phyloP scores from a whole-genome alignment of 2,113 vertebrate genomes.

The Campylorhamphus procurvoides region DNA sequence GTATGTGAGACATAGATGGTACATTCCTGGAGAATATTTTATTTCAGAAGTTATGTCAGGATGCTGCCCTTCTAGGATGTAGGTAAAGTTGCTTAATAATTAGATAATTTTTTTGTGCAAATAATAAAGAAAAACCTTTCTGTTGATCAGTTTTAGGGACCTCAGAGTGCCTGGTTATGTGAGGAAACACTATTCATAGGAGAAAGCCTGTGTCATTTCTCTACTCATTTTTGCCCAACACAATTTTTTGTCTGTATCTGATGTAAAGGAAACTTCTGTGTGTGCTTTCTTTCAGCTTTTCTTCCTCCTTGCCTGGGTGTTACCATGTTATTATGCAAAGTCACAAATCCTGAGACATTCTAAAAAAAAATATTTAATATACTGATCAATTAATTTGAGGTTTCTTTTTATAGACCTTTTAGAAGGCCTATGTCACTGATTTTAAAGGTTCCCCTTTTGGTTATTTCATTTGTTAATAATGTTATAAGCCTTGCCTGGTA shows the following conservation, averaged over 20 bases:
- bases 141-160: background rate
- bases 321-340: background rate
- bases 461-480: background rate
- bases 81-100: background rate
- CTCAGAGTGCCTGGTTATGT: background rate
- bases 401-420: background rate
- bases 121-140: background rate
- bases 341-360: background rate
- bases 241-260: background rate
- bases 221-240: fast-evolving
- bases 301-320: background rate
- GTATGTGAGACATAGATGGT: background rate
- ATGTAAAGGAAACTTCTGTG: background rate
- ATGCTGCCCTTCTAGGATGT: background rate
- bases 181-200: background rate
- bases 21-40: background rate
- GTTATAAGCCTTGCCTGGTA: background rate
- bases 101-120: background rate
- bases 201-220: background rate
- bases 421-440: background rate
- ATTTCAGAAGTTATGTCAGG: background rate
- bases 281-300: background rate
- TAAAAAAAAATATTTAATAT: background rate
- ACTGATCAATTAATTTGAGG: background rate
- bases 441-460: background rate